Base-by-base conservation (phyloP, 1,140 invertebrate genomes). In the Linepithema humile region DNA sequence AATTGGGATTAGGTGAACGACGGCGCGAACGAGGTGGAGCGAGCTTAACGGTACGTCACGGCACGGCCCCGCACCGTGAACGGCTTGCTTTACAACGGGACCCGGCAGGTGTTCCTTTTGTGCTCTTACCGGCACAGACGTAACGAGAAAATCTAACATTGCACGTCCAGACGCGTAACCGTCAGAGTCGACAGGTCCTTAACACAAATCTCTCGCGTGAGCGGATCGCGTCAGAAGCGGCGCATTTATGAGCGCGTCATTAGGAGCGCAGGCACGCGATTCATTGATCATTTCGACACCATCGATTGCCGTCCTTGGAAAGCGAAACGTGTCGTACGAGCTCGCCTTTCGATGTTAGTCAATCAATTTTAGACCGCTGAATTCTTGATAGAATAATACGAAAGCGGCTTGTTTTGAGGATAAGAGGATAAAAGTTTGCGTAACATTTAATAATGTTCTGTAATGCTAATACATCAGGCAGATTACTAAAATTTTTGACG, bases 261-360 rank as follows among this genome's bases (percentile, higher is more conserved):
- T 55, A 77, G 10, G 60, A 77, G n/a, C 60, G 40, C 12, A 15
- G 43, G 5, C 60, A 67, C 48, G 23, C 48, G 62, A 70, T 40
- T 29, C 35, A 70, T 69, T 55, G 75, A 80, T 80, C 75, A 50
- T 80, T 80, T 80, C 48, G 35, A 55, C 64, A 77, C 23, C 3
- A n/a, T n/a, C 15, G 29, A 35, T 67, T 60, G n/a, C 20, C 17
- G 35, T 78, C 62, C 73, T 78, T 80, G 38, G 64, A 70, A 80
- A 80, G 75, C 64, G 64, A 70, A 70, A 80, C 35, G 50, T 23
- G 45, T 38, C 17, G 17, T n/a, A 23, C 12, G 17, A 12, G 1
- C 6, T 48, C 7, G 26, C 0, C 73, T 78, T 12, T 48, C 43
- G 59, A 65, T n/a, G 53, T 35, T 23, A 12, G 17, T 62, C 29